Percentiles rank a stretch among this genome's conserved stretches.
phyloP scores from a whole-genome alignment of 2,888 invertebrate genomes.

The Graphium colonna region DNA sequence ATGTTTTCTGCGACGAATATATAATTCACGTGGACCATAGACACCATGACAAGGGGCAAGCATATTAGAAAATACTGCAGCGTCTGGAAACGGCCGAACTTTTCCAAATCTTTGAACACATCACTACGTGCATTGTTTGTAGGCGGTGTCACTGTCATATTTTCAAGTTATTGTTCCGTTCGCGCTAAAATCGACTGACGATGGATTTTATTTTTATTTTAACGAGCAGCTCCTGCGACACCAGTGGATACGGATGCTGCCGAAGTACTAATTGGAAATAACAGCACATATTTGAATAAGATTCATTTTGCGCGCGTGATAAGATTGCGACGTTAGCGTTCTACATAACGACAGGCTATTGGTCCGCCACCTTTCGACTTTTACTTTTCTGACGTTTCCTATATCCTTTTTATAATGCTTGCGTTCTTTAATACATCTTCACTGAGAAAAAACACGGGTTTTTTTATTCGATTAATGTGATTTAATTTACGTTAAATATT shows the following conservation, averaged over 20 bases:
- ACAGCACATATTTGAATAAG: neutral
- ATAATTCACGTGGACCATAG: constrained; percentile 65
- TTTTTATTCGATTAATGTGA: too few species aligned
- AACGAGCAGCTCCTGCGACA: constrained; percentile 6
- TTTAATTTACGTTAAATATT: too few species aligned
- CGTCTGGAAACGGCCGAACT: constrained; percentile 54
- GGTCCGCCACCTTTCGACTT: neutral
- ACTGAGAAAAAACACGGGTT: too few species aligned
- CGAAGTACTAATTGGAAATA: constrained; percentile 29
- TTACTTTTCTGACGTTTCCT: too few species aligned
- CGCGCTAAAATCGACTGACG: constrained; percentile 10
- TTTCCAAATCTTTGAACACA: constrained; percentile 38
- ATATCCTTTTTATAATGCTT: too few species aligned
- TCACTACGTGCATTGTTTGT: constrained; percentile 28
- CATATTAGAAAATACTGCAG: constrained; percentile 55
- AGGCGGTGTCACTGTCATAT: constrained; percentile 27
- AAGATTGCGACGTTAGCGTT: neutral
- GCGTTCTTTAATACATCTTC: too few species aligned
- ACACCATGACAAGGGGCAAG: constrained; percentile 50
- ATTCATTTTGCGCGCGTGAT: neutral
- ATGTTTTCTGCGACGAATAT: constrained; percentile 60
- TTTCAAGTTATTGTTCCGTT: constrained; percentile 6
- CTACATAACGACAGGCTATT: neutral
- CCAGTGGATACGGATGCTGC: constrained; percentile 24
- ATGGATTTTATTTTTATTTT: constrained; percentile 9